phyloP scores from a whole-genome alignment of 37 sponge, comb jelly and placozoan genomes.

The Amphimedon queenslandica region DNA sequence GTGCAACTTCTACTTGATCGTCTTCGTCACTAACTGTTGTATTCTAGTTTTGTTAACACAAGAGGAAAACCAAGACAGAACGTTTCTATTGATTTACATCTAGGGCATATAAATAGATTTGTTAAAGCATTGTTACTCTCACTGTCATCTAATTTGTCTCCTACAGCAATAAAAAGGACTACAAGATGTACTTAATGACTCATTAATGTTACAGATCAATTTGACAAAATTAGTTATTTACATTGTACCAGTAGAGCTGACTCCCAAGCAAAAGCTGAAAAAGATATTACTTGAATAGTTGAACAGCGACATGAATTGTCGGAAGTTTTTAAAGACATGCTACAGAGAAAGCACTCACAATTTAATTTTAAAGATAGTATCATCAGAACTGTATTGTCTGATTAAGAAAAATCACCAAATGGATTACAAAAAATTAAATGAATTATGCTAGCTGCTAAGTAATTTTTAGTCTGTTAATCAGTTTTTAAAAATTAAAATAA shows the following conservation, averaged over 20 bases:
- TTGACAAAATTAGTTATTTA: not conserved
- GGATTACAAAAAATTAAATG: not conserved
- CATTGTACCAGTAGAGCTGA: not conserved
- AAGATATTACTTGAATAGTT: conserved; percentile 1
- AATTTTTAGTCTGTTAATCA: too few relatives aligned
- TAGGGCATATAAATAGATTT: not conserved
- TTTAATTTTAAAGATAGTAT: not conserved
- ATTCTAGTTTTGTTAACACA: conserved; percentile 5
- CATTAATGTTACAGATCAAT: not conserved
- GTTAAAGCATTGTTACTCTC: not conserved
- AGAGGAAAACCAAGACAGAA: not conserved
- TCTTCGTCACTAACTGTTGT: not conserved
- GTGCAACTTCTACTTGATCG: not conserved
- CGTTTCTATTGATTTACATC: not conserved
- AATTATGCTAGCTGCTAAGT: too few relatives aligned
- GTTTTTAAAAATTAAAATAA: too few relatives aligned
- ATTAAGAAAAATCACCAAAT: not conserved
- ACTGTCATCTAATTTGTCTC: not conserved
- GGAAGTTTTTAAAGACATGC: not conserved
- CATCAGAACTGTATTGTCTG: not conserved
- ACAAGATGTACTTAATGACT: not conserved
- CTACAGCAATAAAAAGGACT: not conserved
- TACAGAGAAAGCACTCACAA: not conserved
- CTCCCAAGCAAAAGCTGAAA: not conserved
- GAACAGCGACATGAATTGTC: not conserved